phyloP scores from a whole-genome alignment of 37 sponge, comb jelly and placozoan species.

The Amphimedon queenslandica region DNA sequence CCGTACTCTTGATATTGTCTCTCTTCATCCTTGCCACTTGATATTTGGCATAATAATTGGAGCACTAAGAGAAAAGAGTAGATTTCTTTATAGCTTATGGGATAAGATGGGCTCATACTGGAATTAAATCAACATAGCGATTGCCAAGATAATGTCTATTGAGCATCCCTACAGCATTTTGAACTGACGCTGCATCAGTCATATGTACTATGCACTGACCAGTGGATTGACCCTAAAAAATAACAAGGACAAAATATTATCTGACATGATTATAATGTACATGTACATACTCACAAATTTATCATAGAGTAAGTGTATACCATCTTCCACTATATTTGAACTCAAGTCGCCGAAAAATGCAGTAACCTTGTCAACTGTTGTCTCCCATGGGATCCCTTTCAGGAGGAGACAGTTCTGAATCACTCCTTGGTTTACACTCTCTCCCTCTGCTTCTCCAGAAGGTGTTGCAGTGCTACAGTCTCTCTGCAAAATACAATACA shows the following conservation, averaged over 20 bases:
- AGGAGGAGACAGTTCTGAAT: conserved; percentile 57
- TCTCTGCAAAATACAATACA: no score
- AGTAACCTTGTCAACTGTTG: conserved; percentile 57
- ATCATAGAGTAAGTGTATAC: conserved; percentile 54
- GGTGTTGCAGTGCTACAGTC: no score
- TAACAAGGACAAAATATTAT: not conserved
- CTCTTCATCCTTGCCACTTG: no score
- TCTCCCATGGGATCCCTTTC: conserved; percentile 58
- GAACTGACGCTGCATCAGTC: conserved; percentile 47
- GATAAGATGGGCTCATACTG: no score
- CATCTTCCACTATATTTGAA: conserved; percentile 21
- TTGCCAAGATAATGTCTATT: conserved; percentile 60
- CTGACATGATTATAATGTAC: not conserved
- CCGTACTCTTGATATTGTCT: no score
- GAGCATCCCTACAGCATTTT: conserved; percentile 30
- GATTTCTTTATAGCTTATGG: no score
- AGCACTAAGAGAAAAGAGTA: no score
- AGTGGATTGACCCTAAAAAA: conserved; percentile 50
- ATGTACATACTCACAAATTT: conserved; percentile 25
- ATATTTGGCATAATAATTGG: no score
- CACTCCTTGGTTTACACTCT: conserved; percentile 1
- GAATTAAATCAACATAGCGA: conserved; percentile 69
- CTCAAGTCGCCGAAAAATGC: conserved; percentile 60
- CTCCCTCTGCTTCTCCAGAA: no score
- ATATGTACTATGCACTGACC: conserved; percentile 84